phyloP scores from a whole-genome alignment of 2,797 vertebrate genomes.

The Danio tinwini region DNA sequence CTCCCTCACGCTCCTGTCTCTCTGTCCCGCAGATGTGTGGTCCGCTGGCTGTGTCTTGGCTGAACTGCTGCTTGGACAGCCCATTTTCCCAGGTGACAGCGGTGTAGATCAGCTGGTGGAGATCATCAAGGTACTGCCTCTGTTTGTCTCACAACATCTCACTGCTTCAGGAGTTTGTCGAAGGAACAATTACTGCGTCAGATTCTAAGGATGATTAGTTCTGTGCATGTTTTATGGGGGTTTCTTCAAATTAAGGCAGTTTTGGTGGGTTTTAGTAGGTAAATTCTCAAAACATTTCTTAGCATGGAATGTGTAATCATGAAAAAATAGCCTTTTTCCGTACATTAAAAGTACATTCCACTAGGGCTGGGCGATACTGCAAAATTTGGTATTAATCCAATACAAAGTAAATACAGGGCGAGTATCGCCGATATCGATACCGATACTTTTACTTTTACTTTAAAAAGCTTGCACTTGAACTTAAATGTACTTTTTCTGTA shows the following conservation, averaged over 20 bases:
- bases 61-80: constrained; percentile 97
- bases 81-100: constrained; percentile 98
- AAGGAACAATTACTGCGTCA: background rate
- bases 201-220: background rate
- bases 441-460: too few relatives aligned
- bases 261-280: background rate
- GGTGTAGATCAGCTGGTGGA: constrained; percentile 99
- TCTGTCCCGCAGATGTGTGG: constrained; percentile 88
- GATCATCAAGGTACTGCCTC: constrained; percentile 93
- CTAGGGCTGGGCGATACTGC: too few relatives aligned
- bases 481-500: too few relatives aligned
- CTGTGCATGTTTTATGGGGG: background rate
- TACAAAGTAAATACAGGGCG: too few relatives aligned
- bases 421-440: too few relatives aligned
- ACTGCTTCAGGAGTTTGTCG: background rate
- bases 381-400: too few relatives aligned
- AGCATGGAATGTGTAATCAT: background rate
- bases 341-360: too few relatives aligned
- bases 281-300: background rate
- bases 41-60: constrained; percentile 98
- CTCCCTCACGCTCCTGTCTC: constrained; percentile 37
- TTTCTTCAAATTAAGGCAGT: background rate
- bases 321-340: too few relatives aligned
- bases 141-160: background rate
- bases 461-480: too few relatives aligned